Percentiles rank a stretch among this genome's conserved stretches.
phyloP scores from a whole-genome alignment of 2,888 invertebrate genomes.

The Aspidapion aeneum region DNA sequence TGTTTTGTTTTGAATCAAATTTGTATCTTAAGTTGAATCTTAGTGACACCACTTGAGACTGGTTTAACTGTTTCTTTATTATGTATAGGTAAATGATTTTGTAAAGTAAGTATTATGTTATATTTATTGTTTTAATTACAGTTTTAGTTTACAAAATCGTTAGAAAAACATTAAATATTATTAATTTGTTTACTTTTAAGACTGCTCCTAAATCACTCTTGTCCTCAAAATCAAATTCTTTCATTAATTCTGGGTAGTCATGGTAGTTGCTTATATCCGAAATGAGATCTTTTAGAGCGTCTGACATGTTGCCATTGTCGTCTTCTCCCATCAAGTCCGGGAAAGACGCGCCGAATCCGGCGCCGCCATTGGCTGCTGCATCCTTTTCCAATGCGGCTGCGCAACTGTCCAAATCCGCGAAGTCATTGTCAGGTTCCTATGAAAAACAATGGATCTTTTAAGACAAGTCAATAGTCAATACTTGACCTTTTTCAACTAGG shows the following conservation, averaged over 20 bases:
- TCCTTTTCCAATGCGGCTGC: constrained; percentile 85
- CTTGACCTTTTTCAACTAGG: no score
- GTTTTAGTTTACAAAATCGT: no score
- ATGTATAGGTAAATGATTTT: no score
- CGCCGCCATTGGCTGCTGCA: constrained; percentile 65
- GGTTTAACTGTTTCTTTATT: no score
- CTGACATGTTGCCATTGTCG: constrained; percentile 74
- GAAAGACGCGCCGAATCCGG: constrained; percentile 70
- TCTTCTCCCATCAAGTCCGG: constrained; percentile 82
- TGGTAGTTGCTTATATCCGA: constrained; percentile 77
- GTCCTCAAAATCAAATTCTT: constrained; percentile 73
- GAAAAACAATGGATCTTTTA: not conserved
- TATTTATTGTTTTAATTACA: no score
- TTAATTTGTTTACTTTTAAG: no score
- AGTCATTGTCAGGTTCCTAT: constrained; percentile 70
- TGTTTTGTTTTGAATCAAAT: no score
- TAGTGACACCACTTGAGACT: no score
- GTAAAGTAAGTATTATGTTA: no score
- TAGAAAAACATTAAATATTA: no score
- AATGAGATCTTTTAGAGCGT: constrained; percentile 81
- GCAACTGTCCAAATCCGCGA: constrained; percentile 81
- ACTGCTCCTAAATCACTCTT: constrained; percentile 36
- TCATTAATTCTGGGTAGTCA: constrained; percentile 68
- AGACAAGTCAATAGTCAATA: no score
- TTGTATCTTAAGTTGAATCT: no score